Base-by-base conservation (phyloP, 2,888 invertebrate genomes). In the Tipula confusa region DNA sequence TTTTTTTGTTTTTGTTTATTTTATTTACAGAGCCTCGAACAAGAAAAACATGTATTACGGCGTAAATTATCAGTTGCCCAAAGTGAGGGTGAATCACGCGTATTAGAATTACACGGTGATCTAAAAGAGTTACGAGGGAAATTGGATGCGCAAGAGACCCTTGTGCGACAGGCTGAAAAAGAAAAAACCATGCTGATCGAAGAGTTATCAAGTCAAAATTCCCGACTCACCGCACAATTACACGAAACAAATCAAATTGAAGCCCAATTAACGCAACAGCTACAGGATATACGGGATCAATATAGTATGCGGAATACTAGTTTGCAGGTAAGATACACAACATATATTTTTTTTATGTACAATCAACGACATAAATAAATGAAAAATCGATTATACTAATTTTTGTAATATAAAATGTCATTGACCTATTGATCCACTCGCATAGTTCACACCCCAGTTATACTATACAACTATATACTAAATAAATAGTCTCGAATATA, bases 191-290 rank as follows among this genome's bases (percentile, higher is more conserved):
- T 92, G 85, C 91, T 97, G 84, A 95, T 98, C 85, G 92, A 93
- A 83, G 95, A 98, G 90, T 91, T 98, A 85, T 95, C 95, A 31
- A 95, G 96, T 85, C 98, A 98, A 90, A 98, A 98, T 89, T 93
- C 95, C 84, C 91, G 96, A 85, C 92, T 98, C 82, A 96, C 97
- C 7, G 92, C 93, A 83, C 96, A 97, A 89, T 92, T 98, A 84
- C 95, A 96, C 89, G 95, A 96, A 89, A 95, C 95, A 3, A 93
- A 94, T 82, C 93, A 93, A 85, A 93, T 93, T 82, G 97, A 97
- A 90, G 94, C 94, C 84, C 94, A 95, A 87, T 91, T 98, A 84
- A 91, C 94, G 85, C 92, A 93, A 83, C 96, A 98, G 90, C 92
- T 98, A 38, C 94, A 96, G 86, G 92, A 93, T 48, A 91, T 97